These are phyloP conservation scores for Onchidella celtica DNA, from an alignment of 2,888 invertebrate genomes.

Conservation along the genomic window DNA sequence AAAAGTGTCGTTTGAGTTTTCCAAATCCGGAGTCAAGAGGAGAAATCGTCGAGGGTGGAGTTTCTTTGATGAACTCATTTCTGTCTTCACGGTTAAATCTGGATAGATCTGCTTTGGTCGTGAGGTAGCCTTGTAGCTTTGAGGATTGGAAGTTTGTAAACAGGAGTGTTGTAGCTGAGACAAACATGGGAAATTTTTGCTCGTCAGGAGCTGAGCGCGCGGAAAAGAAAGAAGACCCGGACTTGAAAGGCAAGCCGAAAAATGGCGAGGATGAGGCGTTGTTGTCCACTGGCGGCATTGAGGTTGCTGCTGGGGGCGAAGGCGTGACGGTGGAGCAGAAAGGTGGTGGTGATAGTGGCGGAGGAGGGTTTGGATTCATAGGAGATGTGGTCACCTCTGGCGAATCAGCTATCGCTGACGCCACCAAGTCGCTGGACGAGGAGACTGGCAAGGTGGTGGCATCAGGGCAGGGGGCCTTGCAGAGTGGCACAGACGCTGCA, in stretches of 20 bases:
- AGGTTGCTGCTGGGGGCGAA: not conserved
- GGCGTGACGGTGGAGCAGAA: not conserved
- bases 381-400: not conserved
- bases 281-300: slow-evolving; percentile 7
- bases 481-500: not conserved
- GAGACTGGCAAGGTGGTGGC: not conserved
- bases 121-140: too few relatives aligned
- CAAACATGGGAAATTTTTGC: slow-evolving; percentile 44
- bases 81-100: too few relatives aligned
- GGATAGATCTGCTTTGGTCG: too few relatives aligned
- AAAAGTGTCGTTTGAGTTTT: too few relatives aligned
- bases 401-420: not conserved
- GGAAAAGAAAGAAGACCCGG: slow-evolving; percentile 36
- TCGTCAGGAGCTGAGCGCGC: slow-evolving; percentile 27
- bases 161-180: too few relatives aligned
- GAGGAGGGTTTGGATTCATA: not conserved
- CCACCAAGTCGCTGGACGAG: not conserved
- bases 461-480: not conserved
- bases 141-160: too few relatives aligned
- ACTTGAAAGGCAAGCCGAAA: slow-evolving; percentile 42
- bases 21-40: too few relatives aligned
- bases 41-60: too few relatives aligned
- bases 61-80: too few relatives aligned
- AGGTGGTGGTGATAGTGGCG: slow-evolving; percentile 25
- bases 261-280: slow-evolving; percentile 48